phyloP scores from a whole-genome alignment of 2,888 invertebrate species.

The Rugalucina vietnamica region DNA sequence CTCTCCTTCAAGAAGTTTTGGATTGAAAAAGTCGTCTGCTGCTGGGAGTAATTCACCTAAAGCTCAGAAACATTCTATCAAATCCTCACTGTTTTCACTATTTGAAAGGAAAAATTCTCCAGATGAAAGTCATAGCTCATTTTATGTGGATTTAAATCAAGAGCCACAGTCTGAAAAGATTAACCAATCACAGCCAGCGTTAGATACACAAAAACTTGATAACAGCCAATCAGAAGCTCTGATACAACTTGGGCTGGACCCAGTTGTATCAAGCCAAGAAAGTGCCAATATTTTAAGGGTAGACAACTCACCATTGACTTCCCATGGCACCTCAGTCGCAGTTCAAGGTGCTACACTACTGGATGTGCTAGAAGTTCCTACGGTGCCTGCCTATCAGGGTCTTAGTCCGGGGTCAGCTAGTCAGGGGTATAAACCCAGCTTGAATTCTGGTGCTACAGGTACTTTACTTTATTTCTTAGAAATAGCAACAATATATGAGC shows the following conservation, averaged over 20 bases:
- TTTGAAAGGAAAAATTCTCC: conserved; percentile 75
- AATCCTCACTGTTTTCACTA: conserved; percentile 72
- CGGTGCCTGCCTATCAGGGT: neutral
- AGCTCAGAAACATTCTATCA: conserved; percentile 64
- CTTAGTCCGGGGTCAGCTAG: neutral
- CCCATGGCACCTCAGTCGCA: neutral
- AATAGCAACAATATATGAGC: too few relatives aligned
- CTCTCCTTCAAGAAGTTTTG: conserved; percentile 56
- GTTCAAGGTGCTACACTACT: neutral
- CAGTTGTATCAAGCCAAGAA: conserved; percentile 32
- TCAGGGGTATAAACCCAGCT: neutral
- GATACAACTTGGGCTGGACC: conserved; percentile 68
- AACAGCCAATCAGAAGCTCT: conserved; percentile 63
- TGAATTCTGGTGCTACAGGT: neutral
- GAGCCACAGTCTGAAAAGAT: neutral
- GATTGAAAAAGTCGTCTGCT: conserved; percentile 62
- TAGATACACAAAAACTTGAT: conserved; percentile 24
- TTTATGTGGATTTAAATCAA: conserved; percentile 72
- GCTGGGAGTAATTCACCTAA: conserved; percentile 65
- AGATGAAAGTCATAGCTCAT: conserved; percentile 71
- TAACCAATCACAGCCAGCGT: conserved; percentile 32
- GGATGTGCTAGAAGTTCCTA: neutral
- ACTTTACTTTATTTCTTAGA: neutral
- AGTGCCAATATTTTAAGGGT: neutral
- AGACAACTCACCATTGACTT: neutral